Conservation (phyloP, 2,888 invertebrate species). For the Nomada goodeniana region DNA sequence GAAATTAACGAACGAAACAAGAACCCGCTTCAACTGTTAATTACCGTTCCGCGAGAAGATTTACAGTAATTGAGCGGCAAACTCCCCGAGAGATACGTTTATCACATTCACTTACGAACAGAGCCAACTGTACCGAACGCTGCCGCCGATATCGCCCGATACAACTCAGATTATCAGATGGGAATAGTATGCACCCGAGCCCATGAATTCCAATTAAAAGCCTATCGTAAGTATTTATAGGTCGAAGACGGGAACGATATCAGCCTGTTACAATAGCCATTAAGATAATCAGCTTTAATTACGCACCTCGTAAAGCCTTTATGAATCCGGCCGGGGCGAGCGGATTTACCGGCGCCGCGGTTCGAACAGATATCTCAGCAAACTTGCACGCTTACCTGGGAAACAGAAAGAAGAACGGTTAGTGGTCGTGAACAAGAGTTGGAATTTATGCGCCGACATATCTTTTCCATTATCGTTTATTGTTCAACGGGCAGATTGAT, state of each 20-base stretch:
- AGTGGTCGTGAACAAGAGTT: background rate
- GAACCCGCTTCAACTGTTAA: conserved; percentile 25
- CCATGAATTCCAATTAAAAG: conserved; percentile 67
- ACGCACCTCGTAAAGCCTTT: conserved; percentile 70
- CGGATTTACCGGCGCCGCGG: conserved; percentile 13
- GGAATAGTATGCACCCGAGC: conserved; percentile 30
- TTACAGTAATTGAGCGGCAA: conserved; percentile 41
- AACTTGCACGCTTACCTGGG: conserved; percentile 45
- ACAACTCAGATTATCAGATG: conserved; percentile 50
- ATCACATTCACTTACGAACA: conserved; percentile 33
- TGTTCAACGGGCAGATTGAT: background rate
- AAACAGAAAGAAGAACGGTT: background rate
- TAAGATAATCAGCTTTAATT: conserved; percentile 74
- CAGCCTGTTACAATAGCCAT: conserved; percentile 56
- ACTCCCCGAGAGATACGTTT: conserved; percentile 33
- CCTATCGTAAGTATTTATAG: conserved; percentile 67
- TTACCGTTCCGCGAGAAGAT: conserved; percentile 33
- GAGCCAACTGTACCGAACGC: conserved; percentile 10
- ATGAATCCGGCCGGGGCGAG: conserved; percentile 34
- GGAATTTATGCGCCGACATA: background rate
- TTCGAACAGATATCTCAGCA: conserved; percentile 4
- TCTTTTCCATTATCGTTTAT: background rate
- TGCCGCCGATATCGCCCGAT: conserved; percentile 46
- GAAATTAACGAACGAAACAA: conserved; percentile 13
- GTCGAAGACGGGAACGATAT: conserved; percentile 58